These are phyloP conservation scores for Dryoscopus gambensis DNA, from an alignment of 2,113 vertebrate genomes.

Conservation along the genomic window DNA sequence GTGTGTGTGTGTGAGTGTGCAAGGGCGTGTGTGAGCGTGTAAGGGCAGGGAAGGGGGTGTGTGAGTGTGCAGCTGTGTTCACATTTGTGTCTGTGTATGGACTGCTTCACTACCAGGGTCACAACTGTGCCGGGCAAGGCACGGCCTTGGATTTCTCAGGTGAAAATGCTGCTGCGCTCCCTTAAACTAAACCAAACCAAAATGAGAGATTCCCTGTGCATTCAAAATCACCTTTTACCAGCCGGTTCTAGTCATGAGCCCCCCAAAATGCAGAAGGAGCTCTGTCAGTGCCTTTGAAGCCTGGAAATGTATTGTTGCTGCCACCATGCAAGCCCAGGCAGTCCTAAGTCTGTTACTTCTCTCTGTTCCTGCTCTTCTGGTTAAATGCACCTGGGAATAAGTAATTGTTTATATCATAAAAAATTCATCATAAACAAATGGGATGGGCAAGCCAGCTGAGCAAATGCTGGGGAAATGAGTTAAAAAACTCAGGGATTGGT, in stretches of 20 bases:
- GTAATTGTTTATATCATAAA: slow-evolving; percentile 57
- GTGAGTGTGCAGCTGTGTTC: neutral
- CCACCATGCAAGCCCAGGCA: slow-evolving; percentile 54
- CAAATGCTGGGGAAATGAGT: slow-evolving; percentile 35
- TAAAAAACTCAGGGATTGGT: slow-evolving; percentile 26
- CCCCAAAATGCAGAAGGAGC: neutral
- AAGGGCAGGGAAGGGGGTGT: neutral
- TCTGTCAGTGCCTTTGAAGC: slow-evolving; percentile 49
- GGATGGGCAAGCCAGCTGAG: slow-evolving; percentile 35
- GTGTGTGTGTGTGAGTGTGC: neutral
- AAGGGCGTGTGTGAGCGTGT: neutral
- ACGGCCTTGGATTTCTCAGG: neutral
- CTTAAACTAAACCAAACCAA: neutral
- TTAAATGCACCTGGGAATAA: slow-evolving; percentile 64
- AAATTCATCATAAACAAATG: slow-evolving; percentile 42
- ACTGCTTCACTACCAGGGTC: neutral
- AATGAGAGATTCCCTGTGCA: neutral
- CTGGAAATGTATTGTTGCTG: neutral
- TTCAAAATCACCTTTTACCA: neutral
- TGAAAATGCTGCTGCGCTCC: neutral
- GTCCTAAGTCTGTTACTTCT: slow-evolving; percentile 41
- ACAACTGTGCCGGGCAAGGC: neutral
- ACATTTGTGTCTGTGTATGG: rapidly evolving
- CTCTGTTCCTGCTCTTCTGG: slow-evolving; percentile 63
- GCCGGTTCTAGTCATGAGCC: neutral